phyloP scores from a whole-genome alignment of 2,888 invertebrate species.

The Andrena flavipes region DNA sequence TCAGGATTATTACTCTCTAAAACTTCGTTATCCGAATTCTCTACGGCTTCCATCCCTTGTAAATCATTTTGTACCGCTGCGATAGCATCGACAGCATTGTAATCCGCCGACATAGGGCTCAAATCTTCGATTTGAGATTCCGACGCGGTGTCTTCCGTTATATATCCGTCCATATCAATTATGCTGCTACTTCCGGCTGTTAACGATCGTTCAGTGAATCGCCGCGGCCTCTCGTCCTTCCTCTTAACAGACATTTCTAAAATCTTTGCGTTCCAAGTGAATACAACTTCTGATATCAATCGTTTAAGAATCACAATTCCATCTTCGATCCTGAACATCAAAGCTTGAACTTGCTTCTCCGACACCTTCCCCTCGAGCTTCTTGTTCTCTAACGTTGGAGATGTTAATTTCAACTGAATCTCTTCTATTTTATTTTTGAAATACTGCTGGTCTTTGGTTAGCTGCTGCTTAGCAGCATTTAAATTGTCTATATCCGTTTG shows the following conservation, averaged over 20 bases:
- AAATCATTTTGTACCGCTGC: constrained; percentile 72
- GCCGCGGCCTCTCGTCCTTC: constrained; percentile 83
- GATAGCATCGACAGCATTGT: constrained; percentile 81
- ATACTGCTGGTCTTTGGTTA: constrained; percentile 89
- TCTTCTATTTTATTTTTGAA: constrained; percentile 94
- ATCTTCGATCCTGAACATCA: constrained; percentile 86
- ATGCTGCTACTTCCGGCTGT: constrained; percentile 69
- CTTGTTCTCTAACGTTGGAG: constrained; percentile 87
- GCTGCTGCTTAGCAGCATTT: constrained; percentile 86
- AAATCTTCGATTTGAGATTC: constrained; percentile 83
- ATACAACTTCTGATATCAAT: constrained; percentile 89
- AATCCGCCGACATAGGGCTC: constrained; percentile 83
- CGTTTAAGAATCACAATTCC: constrained; percentile 88
- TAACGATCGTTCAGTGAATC: constrained; percentile 74
- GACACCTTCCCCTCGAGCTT: constrained; percentile 76
- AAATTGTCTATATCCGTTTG: constrained; percentile 87
- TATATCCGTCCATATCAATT: constrained; percentile 79
- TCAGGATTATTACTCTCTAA: constrained; percentile 75
- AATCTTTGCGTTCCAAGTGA: constrained; percentile 89
- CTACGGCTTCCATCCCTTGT: constrained; percentile 71
- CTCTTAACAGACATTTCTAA: constrained; percentile 81
- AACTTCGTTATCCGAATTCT: constrained; percentile 79
- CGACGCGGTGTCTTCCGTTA: constrained; percentile 81
- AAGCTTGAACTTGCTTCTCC: constrained; percentile 77
- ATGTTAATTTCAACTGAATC: constrained; percentile 91